Evolutionary conservation across 1,140 invertebrate species (phyloP).

Genomic region (Neuroterus valhalla): DNA sequence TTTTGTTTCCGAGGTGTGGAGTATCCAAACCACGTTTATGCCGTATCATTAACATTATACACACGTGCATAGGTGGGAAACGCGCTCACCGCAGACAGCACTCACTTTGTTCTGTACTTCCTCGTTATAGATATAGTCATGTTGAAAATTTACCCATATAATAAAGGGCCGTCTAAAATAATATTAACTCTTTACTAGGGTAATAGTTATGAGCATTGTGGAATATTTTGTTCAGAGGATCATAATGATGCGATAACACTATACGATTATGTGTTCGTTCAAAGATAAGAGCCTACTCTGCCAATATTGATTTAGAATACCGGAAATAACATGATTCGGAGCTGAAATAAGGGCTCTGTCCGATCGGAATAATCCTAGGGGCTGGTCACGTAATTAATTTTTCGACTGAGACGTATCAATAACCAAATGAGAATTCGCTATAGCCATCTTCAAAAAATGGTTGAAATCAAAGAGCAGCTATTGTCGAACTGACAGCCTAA

Average conservation of each 20-base stretch:
- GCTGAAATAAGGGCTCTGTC: too few relatives aligned
- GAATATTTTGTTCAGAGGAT: neutral
- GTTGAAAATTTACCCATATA: slow-evolving; percentile 54
- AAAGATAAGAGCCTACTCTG: neutral
- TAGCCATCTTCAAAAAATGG: too few relatives aligned
- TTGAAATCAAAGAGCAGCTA: too few relatives aligned
- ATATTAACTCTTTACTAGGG: neutral
- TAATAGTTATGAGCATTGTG: slow-evolving; percentile 10
- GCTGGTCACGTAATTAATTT: too few relatives aligned
- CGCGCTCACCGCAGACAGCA: slow-evolving; percentile 53
- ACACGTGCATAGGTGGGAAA: slow-evolving; percentile 41
- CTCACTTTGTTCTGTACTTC: slow-evolving; percentile 51
- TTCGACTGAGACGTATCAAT: too few relatives aligned
- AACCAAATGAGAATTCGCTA: too few relatives aligned
- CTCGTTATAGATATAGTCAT: slow-evolving; percentile 49
- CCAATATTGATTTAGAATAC: too few relatives aligned
- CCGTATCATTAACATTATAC: slow-evolving; percentile 56
- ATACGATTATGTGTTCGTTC: neutral
- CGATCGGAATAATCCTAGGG: too few relatives aligned
- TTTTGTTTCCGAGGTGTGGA: slow-evolving; percentile 40
- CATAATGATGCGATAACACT: slow-evolving; percentile 12
- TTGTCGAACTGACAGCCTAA: too few relatives aligned
- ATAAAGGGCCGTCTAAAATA: slow-evolving; percentile 42
- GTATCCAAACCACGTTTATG: slow-evolving; percentile 52
- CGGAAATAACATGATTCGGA: too few relatives aligned